Percentiles rank a stretch among this genome's conserved stretches.
Evolutionary conservation across 2,888 invertebrate genomes (phyloP).

Genomic region (Sipha maydis): DNA sequence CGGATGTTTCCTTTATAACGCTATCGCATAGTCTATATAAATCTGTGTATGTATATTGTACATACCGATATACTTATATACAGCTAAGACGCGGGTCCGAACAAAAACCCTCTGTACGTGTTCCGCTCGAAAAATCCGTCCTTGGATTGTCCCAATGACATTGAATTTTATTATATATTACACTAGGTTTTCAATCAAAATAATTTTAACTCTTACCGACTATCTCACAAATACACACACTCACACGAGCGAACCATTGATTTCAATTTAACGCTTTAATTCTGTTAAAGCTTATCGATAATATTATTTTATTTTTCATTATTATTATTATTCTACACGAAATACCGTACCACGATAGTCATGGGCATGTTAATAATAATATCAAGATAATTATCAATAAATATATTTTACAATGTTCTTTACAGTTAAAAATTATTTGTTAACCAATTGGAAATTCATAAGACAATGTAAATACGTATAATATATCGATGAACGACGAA

Average conservation of each 20-base stretch:
- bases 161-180: slow-evolving; percentile 48
- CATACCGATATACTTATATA: neutral
- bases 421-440: neutral
- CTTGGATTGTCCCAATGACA: slow-evolving; percentile 56
- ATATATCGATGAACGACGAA: too few relatives aligned
- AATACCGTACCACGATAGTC: slow-evolving; percentile 1
- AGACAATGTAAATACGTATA: too few relatives aligned
- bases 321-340: slow-evolving; percentile 10
- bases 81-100: neutral
- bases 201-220: slow-evolving; percentile 26
- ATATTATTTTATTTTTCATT: neutral
- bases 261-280: slow-evolving; percentile 60
- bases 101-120: slow-evolving; percentile 30
- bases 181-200: slow-evolving; percentile 39
- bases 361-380: neutral
- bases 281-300: slow-evolving; percentile 48
- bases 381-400: neutral
- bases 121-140: slow-evolving; percentile 55
- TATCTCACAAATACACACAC: slow-evolving; percentile 15
- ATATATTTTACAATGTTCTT: neutral
- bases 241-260: slow-evolving; percentile 32
- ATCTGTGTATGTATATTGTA: neutral
- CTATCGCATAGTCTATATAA: neutral
- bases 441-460: too few relatives aligned
- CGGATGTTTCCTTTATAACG: neutral